phyloP scores from a whole-genome alignment of 2,113 vertebrate genomes.

The Anoura caudifer region DNA sequence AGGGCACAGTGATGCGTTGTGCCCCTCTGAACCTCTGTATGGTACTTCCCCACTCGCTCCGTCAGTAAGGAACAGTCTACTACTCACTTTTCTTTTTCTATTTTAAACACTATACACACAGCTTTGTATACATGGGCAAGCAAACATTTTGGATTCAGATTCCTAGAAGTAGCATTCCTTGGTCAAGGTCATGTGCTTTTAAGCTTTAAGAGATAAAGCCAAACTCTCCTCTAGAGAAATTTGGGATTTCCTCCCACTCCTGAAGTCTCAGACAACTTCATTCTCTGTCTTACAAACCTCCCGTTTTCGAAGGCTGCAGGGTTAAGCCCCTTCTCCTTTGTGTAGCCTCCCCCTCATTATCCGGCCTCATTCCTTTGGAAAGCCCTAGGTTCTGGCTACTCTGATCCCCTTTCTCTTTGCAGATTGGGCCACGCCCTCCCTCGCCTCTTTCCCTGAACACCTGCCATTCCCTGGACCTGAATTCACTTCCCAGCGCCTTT shows the following conservation, averaged over 20 bases:
- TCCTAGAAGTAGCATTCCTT: neutral
- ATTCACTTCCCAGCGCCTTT: neutral
- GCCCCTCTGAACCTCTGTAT: neutral
- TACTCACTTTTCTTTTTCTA: neutral
- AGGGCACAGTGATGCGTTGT: neutral
- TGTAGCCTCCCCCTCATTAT: neutral
- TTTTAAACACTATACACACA: neutral
- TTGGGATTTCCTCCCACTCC: neutral
- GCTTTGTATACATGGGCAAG: neutral
- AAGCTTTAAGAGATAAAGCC: neutral
- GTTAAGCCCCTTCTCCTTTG: neutral
- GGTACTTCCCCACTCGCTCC: neutral
- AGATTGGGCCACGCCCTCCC: rapidly evolving
- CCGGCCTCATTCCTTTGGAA: neutral
- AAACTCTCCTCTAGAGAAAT: neutral
- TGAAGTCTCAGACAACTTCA: neutral
- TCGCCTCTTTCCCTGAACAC: neutral
- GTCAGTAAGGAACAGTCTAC: neutral
- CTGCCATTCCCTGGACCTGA: neutral
- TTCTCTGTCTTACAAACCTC: neutral
- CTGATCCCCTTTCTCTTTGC: neutral
- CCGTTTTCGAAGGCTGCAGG: neutral
- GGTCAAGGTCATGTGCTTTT: neutral
- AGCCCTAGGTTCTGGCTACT: rapidly evolving
- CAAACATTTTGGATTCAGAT: neutral